Evolutionary conservation across 2,797 vertebrate species (phyloP).

Genomic region (Denticeps clupeoides): DNA sequence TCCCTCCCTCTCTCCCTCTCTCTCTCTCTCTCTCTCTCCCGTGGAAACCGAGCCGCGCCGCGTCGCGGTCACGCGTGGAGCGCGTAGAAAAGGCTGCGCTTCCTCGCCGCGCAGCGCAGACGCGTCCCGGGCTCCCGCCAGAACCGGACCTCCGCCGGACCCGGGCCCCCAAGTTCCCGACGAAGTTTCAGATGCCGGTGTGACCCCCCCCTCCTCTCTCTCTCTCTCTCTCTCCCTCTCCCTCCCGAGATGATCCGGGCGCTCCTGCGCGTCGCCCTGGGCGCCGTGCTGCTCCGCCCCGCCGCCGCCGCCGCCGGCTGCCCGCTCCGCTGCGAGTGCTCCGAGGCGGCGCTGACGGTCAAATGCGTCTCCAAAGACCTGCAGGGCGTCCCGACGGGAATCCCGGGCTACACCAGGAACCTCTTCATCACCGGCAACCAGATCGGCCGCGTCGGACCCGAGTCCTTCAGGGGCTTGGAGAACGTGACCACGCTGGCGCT

Average conservation of each 20-base stretch:
- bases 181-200: too few relatives aligned
- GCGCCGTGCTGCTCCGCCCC: constrained; percentile 41
- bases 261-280: constrained; percentile 30
- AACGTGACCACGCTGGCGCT: constrained; percentile 61
- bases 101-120: too few relatives aligned
- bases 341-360: constrained; percentile 62
- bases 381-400: constrained; percentile 46
- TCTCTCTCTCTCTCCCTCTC: not conserved
- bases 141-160: too few relatives aligned
- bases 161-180: too few relatives aligned
- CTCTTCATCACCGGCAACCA: constrained; percentile 64
- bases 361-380: constrained; percentile 67
- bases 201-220: too few relatives aligned
- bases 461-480: constrained; percentile 52
- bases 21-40: too few relatives aligned
- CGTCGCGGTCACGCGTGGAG: constrained; percentile 39
- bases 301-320: constrained; percentile 38
- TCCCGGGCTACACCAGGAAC: constrained; percentile 61
- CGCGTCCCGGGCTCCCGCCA: too few relatives aligned
- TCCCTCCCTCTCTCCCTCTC: too few relatives aligned
- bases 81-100: constrained; percentile 41
- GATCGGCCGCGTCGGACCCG: constrained; percentile 48
- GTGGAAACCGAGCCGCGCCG: constrained; percentile 49
- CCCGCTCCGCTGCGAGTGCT: constrained; percentile 62
- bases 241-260: constrained; percentile 36